phyloP scores from a whole-genome alignment of 2,888 invertebrate genomes.

The Monoplex corrugatus region DNA sequence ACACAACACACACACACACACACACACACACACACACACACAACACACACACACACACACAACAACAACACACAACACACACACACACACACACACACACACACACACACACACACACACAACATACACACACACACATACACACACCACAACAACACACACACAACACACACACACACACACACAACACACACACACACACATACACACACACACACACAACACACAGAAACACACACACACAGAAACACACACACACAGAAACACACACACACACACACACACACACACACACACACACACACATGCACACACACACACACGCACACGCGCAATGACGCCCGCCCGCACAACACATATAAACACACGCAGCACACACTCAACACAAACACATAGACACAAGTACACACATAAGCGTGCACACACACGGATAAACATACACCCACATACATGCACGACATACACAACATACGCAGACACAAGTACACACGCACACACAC shows the following conservation, averaged over 20 bases:
- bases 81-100: background rate
- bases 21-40: background rate
- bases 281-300: slow-evolving; percentile 3
- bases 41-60: too few relatives aligned
- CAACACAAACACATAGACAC: slow-evolving; percentile 1
- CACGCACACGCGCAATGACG: background rate
- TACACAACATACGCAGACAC: too few relatives aligned
- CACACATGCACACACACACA: background rate
- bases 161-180: background rate
- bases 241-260: background rate
- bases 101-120: too few relatives aligned
- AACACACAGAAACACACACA: background rate
- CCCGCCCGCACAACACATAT: background rate
- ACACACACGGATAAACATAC: too few relatives aligned
- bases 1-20: background rate
- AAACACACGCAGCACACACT: background rate
- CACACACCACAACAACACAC: too few relatives aligned
- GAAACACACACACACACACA: slow-evolving; percentile 15
- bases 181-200: background rate
- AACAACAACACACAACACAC: background rate
- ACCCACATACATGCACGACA: too few relatives aligned
- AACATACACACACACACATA: too few relatives aligned
- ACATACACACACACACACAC: background rate
- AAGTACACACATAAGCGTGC: background rate
- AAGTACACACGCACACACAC: background rate